Conservation (phyloP, 2,113 vertebrate species). For the Saguinus midas region DNA sequence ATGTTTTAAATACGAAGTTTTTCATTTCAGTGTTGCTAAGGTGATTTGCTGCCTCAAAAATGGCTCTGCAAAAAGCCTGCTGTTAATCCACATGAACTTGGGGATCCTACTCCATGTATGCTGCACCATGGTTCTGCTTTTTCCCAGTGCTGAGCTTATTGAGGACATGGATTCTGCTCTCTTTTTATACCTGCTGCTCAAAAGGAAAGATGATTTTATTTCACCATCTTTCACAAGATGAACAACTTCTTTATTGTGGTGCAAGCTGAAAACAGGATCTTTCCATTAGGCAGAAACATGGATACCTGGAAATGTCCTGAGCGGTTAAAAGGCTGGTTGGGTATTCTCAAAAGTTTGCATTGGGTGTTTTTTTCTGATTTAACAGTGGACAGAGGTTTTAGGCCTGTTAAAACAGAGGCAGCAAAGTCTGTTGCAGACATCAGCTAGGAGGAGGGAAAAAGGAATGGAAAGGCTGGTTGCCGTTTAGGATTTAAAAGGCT, state of each 20-base stretch:
- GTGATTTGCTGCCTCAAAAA: conserved; percentile 3
- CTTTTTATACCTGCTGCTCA: neutral
- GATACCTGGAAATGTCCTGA: neutral
- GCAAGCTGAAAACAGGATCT: neutral
- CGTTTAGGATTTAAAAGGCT: conserved; percentile 47
- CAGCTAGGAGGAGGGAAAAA: conserved; percentile 38
- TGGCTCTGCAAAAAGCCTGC: neutral
- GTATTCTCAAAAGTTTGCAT: neutral
- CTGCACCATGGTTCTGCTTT: neutral
- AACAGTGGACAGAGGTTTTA: neutral
- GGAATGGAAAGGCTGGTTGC: neutral
- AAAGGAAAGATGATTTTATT: neutral
- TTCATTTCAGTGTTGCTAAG: neutral
- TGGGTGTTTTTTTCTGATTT: neutral
- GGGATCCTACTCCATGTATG: neutral
- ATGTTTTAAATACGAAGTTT: conserved; percentile 11
- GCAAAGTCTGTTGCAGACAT: neutral
- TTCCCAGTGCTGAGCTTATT: neutral
- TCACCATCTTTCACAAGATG: neutral
- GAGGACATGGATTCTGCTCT: neutral
- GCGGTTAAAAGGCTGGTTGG: neutral
- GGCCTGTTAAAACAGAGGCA: neutral
- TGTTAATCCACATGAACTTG: neutral
- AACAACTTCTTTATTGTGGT: neutral
- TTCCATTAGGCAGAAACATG: neutral